A percentile compares a stretch with the other conserved stretches of the same genome.
Evolutionary conservation across 2,797 vertebrate genomes (phyloP).

Genomic region (Phoeniculus purpureus): DNA sequence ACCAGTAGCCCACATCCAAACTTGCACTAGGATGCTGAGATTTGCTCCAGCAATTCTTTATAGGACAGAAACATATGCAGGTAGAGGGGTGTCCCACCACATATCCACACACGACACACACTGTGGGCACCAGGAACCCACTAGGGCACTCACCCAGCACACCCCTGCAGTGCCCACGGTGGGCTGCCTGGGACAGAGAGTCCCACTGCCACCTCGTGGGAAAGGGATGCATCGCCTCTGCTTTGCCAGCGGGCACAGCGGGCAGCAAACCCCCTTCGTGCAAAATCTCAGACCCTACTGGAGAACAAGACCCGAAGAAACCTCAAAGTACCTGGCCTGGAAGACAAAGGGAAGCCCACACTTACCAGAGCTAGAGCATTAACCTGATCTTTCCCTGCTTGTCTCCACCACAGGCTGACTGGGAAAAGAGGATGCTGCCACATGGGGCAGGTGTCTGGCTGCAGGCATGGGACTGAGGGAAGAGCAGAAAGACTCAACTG

Average conservation of each 20-base stretch:
- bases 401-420: not conserved
- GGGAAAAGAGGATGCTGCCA: not conserved
- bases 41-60: conserved; percentile 3
- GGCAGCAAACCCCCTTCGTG: not conserved
- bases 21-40: not conserved
- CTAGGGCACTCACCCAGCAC: not conserved
- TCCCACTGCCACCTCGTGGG: conserved; percentile 71
- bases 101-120: not conserved
- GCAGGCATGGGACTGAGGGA: not conserved
- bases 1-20: not conserved
- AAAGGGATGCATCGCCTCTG: not conserved
- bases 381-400: not conserved
- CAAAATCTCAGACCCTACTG: not conserved
- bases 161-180: not conserved
- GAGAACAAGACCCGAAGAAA: not conserved
- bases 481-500: not conserved
- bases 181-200: conserved; percentile 12
- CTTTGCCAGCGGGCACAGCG: not conserved
- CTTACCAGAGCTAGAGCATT: not conserved
- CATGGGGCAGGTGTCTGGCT: not conserved
- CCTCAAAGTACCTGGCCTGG: not conserved
- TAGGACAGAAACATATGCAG: conserved; percentile 12
- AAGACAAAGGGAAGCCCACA: not conserved
- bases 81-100: not conserved
- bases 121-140: not conserved